Percentiles rank a stretch among this genome's conserved stretches.
phyloP scores from a whole-genome alignment of 2,113 vertebrate species.

The Psammodynastes pulverulentus region DNA sequence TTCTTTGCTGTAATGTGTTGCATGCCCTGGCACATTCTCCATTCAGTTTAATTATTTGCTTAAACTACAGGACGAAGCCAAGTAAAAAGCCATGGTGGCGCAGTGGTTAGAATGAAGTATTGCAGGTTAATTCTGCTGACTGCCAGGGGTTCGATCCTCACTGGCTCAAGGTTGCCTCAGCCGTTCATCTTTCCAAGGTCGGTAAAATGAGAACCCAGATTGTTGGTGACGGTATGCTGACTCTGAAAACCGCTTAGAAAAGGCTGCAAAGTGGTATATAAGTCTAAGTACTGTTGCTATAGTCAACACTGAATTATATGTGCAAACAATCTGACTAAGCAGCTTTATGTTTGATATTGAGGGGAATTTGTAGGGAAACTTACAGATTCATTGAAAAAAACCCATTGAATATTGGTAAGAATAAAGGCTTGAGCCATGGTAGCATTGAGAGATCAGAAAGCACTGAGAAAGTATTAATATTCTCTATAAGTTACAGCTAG shows the following conservation, averaged over 20 bases:
- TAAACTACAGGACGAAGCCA: background rate
- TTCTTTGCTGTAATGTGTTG: no score
- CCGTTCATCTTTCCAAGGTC: background rate
- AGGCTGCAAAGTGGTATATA: background rate
- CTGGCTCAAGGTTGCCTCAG: background rate
- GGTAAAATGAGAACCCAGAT: background rate
- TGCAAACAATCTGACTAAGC: background rate
- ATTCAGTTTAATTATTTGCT: background rate
- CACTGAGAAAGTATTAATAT: background rate
- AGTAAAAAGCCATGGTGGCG: background rate
- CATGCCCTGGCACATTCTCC: background rate
- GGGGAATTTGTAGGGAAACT: background rate
- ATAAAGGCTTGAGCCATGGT: background rate
- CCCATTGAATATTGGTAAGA: background rate
- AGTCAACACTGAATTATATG: background rate
- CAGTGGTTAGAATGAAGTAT: background rate
- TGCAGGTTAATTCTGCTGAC: background rate
- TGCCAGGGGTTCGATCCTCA: background rate
- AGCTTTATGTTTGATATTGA: background rate
- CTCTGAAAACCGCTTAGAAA: background rate
- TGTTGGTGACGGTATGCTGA: background rate
- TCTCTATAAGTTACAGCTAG: background rate
- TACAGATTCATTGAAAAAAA: background rate
- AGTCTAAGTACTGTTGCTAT: background rate
- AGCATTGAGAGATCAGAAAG: background rate